phyloP scores from a whole-genome alignment of 2,113 vertebrate species.

The Vombatus ursinus region DNA sequence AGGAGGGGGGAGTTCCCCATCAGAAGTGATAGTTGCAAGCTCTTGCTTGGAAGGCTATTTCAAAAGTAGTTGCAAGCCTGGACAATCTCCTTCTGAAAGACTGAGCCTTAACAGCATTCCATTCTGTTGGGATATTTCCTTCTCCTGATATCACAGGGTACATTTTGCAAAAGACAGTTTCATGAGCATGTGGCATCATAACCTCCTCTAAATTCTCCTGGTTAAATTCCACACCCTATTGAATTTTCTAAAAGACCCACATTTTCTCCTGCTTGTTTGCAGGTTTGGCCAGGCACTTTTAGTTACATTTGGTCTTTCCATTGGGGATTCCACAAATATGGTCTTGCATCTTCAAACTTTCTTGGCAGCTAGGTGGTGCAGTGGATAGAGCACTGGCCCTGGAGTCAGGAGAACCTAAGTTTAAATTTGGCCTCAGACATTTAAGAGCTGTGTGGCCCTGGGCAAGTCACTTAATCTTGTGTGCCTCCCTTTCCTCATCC shows the following conservation, averaged over 20 bases:
- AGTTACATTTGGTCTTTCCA: slow-evolving; percentile 44
- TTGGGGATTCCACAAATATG: slow-evolving; percentile 8
- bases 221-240: not conserved
- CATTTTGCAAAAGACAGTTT: slow-evolving; percentile 24
- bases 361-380: not conserved
- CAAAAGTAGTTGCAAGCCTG: slow-evolving; percentile 27
- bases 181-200: not conserved
- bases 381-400: not conserved
- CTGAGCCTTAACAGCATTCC: not conserved
- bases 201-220: not conserved
- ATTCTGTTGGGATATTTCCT: slow-evolving; percentile 18
- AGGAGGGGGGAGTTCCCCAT: not conserved
- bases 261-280: slow-evolving; percentile 21
- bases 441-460: not conserved
- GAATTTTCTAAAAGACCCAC: not conserved
- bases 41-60: slow-evolving; percentile 41
- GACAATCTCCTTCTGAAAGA: slow-evolving; percentile 9
- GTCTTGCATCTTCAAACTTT: not conserved
- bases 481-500: not conserved
- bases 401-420: not conserved
- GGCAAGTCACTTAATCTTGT: not conserved
- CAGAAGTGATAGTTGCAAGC: not conserved
- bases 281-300: not conserved
- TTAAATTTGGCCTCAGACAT: not conserved
- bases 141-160: not conserved